Evolutionary conservation across 2,113 vertebrate genomes (phyloP).

Genomic region (Onychostruthus taczanowskii): DNA sequence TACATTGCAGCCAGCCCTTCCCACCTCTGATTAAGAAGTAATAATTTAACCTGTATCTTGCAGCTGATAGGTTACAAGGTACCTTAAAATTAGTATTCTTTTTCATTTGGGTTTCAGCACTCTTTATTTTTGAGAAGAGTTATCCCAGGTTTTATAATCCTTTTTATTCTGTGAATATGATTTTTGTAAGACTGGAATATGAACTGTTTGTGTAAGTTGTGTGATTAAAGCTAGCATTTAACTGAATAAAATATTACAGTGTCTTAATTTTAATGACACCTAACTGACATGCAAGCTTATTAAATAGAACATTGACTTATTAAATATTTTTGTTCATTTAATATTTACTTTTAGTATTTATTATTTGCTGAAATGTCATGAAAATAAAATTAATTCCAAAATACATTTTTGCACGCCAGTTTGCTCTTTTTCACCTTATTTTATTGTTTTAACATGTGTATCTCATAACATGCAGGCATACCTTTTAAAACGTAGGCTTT

Average conservation of each 20-base stretch:
- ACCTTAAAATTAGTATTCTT: neutral
- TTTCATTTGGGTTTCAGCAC: neutral
- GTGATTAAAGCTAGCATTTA: neutral
- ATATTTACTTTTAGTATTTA: neutral
- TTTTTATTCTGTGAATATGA: neutral
- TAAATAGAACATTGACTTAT: neutral
- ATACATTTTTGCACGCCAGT: neutral
- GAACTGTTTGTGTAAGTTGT: neutral
- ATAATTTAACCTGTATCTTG: neutral
- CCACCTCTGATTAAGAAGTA: neutral
- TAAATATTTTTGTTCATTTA: neutral
- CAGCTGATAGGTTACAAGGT: neutral
- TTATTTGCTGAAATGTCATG: neutral
- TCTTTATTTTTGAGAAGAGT: neutral
- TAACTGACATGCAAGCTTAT: neutral
- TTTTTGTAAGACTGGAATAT: accelerated
- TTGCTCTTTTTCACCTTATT: neutral
- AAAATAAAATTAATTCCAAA: neutral
- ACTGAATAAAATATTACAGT: neutral
- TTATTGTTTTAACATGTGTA: neutral
- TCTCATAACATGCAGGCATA: neutral
- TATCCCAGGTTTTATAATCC: neutral
- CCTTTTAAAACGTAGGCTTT: neutral
- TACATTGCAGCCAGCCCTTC: neutral
- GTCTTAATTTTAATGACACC: neutral